Evolutionary conservation across 2,888 invertebrate genomes (phyloP).

Genomic region (Notocelia uddmanniana): DNA sequence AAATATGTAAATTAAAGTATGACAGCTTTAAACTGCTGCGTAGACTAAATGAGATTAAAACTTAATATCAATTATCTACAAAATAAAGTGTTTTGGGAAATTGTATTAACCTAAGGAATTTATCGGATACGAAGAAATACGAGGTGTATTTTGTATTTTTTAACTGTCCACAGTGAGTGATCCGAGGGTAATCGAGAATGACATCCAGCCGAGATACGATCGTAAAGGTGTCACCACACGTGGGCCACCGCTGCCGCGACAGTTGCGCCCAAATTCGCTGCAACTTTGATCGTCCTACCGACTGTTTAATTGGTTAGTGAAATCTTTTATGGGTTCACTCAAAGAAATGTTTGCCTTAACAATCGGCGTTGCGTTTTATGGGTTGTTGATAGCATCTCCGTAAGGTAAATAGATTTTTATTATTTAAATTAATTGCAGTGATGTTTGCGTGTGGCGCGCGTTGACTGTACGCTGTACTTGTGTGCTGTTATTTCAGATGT

Average conservation of each 20-base stretch:
- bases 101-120: too few relatives aligned
- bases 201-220: constrained; percentile 19
- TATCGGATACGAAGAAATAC: too few relatives aligned
- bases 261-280: constrained; percentile 23
- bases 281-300: constrained; percentile 33
- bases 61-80: too few relatives aligned
- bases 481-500: not conserved
- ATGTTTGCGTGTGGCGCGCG: constrained; percentile 18
- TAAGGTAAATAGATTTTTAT: constrained; percentile 37
- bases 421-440: constrained; percentile 31
- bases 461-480: constrained; percentile 5
- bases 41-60: too few relatives aligned
- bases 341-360: constrained; percentile 31
- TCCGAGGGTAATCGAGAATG: constrained; percentile 22
- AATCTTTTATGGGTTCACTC: constrained; percentile 39
- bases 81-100: too few relatives aligned
- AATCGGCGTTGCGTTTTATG: constrained; percentile 37
- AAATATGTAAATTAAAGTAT: too few relatives aligned
- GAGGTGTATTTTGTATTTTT: not conserved
- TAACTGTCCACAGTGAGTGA: not conserved
- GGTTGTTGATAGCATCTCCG: constrained; percentile 35
- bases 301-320: constrained; percentile 44
- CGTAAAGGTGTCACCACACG: constrained; percentile 37
- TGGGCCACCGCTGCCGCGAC: constrained; percentile 35
- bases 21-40: too few relatives aligned